phyloP scores from a whole-genome alignment of 2,888 invertebrate species.

The Hirtodrosophila duncani region DNA sequence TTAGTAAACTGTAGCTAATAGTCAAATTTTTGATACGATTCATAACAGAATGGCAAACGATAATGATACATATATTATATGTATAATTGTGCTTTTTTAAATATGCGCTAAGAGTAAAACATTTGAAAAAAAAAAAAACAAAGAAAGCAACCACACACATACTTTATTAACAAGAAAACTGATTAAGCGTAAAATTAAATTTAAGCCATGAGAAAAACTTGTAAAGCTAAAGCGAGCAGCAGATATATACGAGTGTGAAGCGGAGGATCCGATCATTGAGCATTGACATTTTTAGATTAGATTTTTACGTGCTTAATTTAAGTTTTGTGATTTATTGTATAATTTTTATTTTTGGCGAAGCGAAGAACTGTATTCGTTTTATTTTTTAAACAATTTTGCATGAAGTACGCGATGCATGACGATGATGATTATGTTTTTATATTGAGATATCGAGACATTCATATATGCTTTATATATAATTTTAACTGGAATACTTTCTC shows the following conservation, averaged over 20 bases:
- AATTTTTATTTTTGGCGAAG: conserved; percentile 44
- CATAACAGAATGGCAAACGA: conserved; percentile 38
- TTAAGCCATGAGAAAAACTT: conserved; percentile 41
- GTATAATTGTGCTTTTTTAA: conserved; percentile 56
- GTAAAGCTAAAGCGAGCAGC: conserved; percentile 6
- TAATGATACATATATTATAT: conserved; percentile 22
- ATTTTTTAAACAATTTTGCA: conserved; percentile 27
- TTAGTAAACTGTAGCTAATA: conserved; percentile 64
- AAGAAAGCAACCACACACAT: conserved; percentile 4
- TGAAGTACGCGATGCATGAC: conserved; percentile 6
- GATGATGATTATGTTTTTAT: conserved; percentile 31
- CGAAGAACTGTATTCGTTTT: conserved; percentile 32
- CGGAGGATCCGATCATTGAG: background rate
- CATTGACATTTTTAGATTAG: conserved; percentile 56
- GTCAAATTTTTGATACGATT: conserved; percentile 69
- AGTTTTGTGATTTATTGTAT: conserved; percentile 69
- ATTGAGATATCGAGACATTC: conserved; percentile 6
- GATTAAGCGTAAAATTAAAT: conserved; percentile 56
- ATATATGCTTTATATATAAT: conserved; percentile 32
- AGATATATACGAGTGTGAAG: conserved; percentile 6
- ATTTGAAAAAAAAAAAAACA: conserved; percentile 17
- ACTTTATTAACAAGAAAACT: conserved; percentile 47
- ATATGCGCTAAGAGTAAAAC: conserved; percentile 32
- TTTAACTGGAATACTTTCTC: conserved; percentile 27
- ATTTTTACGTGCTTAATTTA: conserved; percentile 61